Percentiles rank a stretch among this genome's conserved stretches.
These are phyloP conservation scores for Montipora capricornis DNA, from an alignment of 64 coral and sea anemone species.

Conservation along the genomic window DNA sequence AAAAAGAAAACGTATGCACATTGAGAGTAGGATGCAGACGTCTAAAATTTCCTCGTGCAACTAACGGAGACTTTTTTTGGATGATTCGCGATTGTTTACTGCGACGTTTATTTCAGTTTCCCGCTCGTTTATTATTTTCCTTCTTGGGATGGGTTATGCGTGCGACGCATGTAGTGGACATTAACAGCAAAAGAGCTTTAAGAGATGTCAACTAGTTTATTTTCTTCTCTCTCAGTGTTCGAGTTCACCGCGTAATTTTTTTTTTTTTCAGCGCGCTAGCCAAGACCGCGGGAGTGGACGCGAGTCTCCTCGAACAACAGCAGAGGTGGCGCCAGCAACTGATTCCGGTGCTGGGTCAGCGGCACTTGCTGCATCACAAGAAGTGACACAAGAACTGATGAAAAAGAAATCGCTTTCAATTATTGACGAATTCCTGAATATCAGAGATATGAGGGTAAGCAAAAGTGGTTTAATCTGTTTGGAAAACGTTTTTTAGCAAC, in stretches of 20 bases:
- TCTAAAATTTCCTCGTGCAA: no score
- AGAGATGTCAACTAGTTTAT: no score
- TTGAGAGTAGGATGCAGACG: no score
- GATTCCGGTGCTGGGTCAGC: background rate
- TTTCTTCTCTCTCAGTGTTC: background rate
- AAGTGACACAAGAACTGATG: constrained; percentile 63
- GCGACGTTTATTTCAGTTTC: no score
- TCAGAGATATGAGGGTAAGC: constrained; percentile 78
- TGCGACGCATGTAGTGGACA: no score
- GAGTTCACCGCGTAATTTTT: background rate
- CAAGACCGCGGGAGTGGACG: constrained; percentile 29
- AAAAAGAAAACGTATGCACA: no score
- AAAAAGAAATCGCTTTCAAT: constrained; percentile 60
- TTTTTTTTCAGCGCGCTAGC: background rate
- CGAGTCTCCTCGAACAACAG: background rate
- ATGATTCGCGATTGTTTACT: no score
- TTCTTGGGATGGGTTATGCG: no score
- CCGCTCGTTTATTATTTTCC: no score
- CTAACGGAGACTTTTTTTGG: no score
- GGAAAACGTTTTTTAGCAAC: background rate
- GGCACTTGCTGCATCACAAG: constrained; percentile 24
- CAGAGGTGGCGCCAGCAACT: background rate
- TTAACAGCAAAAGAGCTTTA: no score
- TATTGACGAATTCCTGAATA: constrained; percentile 83
- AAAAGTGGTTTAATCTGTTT: background rate